Percentiles rank a stretch among this genome's conserved stretches.
These are phyloP conservation scores for Nomia melanderi DNA, from an alignment of 1,140 invertebrate species.

Conservation along the genomic window DNA sequence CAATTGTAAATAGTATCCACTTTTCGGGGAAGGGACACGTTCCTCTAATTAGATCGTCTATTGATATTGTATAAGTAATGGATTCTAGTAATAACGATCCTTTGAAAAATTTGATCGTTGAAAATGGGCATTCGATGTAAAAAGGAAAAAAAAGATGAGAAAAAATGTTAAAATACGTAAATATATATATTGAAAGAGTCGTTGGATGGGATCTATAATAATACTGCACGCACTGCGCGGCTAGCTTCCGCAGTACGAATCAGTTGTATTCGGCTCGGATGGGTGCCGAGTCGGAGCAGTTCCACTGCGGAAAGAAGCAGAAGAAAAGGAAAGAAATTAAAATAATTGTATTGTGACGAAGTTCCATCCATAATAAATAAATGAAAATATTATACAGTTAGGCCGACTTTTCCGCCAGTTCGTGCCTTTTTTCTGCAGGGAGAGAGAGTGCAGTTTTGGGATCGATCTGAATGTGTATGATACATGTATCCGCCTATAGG, in stretches of 20 bases:
- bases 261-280: conserved; percentile 30
- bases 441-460: conserved; percentile 75
- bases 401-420: conserved; percentile 81
- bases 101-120: conserved; percentile 47
- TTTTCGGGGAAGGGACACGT: conserved; percentile 8
- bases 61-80: conserved; percentile 33
- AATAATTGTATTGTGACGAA: conserved; percentile 81
- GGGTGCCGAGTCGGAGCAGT: conserved; percentile 15
- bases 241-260: conserved; percentile 51
- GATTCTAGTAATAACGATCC: conserved; percentile 44
- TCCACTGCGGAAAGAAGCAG: conserved; percentile 49
- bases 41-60: conserved; percentile 22
- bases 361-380: conserved; percentile 82
- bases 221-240: conserved; percentile 62
- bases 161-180: neutral
- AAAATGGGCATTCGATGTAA: conserved; percentile 56
- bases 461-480: conserved; percentile 74
- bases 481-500: conserved; percentile 59
- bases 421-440: conserved; percentile 81
- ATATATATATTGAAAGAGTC: conserved; percentile 13
- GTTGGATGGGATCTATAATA: conserved; percentile 19
- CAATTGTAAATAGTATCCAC: neutral
- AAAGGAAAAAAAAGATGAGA: neutral
- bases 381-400: conserved; percentile 82
- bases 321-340: conserved; percentile 64